Conservation (phyloP, 2,888 invertebrate genomes). For the Lomographa bimaculata region DNA sequence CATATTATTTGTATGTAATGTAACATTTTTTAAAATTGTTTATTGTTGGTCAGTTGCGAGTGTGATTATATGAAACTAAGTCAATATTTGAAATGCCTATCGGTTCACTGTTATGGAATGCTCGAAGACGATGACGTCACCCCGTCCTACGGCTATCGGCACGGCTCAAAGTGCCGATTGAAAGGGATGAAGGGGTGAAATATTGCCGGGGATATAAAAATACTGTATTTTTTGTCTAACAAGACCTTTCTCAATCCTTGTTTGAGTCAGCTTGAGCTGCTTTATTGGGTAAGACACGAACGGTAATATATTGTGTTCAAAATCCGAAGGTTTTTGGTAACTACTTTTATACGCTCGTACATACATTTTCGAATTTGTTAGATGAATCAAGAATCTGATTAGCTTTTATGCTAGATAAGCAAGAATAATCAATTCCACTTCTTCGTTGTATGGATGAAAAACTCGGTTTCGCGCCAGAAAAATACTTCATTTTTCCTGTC, state of each 20-base stretch:
- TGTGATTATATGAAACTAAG: too few relatives aligned
- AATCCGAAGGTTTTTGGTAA: not conserved
- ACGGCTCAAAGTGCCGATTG: slow-evolving; percentile 23
- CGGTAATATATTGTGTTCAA: slow-evolving; percentile 13
- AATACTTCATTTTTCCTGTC: too few relatives aligned
- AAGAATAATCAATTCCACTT: too few relatives aligned
- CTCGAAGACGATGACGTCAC: slow-evolving; percentile 15
- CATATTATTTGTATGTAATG: too few relatives aligned
- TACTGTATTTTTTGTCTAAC: slow-evolving; percentile 22
- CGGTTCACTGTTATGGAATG: slow-evolving; percentile 2
- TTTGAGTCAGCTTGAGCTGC: slow-evolving; percentile 25
- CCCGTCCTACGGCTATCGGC: slow-evolving; percentile 10
- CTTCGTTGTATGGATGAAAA: too few relatives aligned
- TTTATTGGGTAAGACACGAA: slow-evolving; percentile 22
- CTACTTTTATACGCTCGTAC: not conserved
- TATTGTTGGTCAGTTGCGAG: too few relatives aligned
- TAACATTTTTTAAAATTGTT: too few relatives aligned
- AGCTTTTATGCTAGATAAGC: too few relatives aligned
- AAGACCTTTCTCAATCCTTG: slow-evolving; percentile 31
- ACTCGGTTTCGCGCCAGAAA: too few relatives aligned
- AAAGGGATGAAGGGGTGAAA: slow-evolving; percentile 21
- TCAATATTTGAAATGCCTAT: too few relatives aligned
- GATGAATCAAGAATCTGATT: too few relatives aligned
- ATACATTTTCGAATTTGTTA: too few relatives aligned
- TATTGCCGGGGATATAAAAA: slow-evolving; percentile 26